Evolutionary conservation across 2,888 invertebrate genomes (phyloP).

Genomic region (Tinea trinotella): DNA sequence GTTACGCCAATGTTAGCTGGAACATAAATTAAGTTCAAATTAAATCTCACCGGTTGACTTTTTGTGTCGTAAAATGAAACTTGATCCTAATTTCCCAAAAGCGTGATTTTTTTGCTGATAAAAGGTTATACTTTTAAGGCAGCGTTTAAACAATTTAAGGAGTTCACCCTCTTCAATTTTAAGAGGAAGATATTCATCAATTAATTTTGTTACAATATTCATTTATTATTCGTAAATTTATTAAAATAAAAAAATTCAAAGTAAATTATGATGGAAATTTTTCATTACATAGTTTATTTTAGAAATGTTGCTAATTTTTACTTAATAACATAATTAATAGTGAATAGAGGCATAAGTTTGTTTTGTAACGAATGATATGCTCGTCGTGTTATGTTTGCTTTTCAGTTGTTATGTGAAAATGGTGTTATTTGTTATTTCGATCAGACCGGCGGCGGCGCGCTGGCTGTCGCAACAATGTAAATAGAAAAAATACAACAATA

Average conservation of each 20-base stretch:
- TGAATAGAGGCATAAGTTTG: too few species aligned
- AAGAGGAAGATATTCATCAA: background rate
- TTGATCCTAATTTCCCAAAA: constrained; percentile 16
- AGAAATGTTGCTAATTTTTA: too few species aligned
- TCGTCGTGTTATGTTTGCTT: too few species aligned
- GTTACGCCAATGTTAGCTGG: too few species aligned
- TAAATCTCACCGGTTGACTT: constrained; percentile 9
- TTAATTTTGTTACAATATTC: background rate
- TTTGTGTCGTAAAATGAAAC: constrained; percentile 8
- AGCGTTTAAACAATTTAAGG: background rate
- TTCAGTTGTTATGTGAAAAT: too few species aligned
- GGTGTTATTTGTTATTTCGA: too few species aligned
- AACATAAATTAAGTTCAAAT: background rate
- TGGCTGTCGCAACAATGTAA: background rate
- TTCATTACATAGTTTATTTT: too few species aligned
- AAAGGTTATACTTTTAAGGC: constrained; percentile 5
- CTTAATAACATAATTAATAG: too few species aligned
- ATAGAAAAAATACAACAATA: background rate
- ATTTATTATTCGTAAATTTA: background rate
- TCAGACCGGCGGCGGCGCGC: too few species aligned
- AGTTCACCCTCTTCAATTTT: background rate
- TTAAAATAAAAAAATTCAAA: background rate
- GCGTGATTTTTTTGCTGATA: constrained; percentile 12
- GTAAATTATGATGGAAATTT: too few species aligned
- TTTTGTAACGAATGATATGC: too few species aligned